Evolutionary conservation across 2,797 vertebrate species (phyloP), one percentile per base, ranked within the genome.

Genomic region (Perodicticus potto): DNA sequence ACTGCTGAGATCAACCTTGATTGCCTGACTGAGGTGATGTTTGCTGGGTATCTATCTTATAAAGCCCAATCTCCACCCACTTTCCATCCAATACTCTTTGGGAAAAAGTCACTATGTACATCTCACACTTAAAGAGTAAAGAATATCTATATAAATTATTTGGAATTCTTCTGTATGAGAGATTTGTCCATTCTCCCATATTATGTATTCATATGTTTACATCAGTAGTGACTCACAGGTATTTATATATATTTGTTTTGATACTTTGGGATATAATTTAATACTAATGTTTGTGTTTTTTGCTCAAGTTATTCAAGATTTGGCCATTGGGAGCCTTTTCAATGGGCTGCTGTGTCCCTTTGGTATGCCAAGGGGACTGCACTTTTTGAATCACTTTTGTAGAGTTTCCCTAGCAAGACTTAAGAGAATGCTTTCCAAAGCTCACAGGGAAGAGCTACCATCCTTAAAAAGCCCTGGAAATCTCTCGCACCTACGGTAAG

Each of bases 191-290:
- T 91, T 37, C 27, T 43, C 34, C 16, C 29, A 32, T 70, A 55
- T 45, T 69, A n/a, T 61, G 37, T 84, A 23, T 86, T 74, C 17
- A 88, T 82, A 90, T 7, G 74, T 76, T 95, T 91, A 6, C 25
- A 57, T 49, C 32, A 70, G 16, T 11, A 73, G 49, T 23, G 23
- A 76, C 27, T 57, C 85, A 32, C 2, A 37, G 69, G 9, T 27
- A 70, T 55, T 86, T 55, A 32, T 1, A 53, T 61, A 12, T 29
- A 81, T 37, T 94, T 63, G 85, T 78, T 67, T 78, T 89, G 20
- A 22, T 53, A 78, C 20, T 63, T 69, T 82, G n/a, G 3, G 0
- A 49, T 92, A 61, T 6, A 89, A 80, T 55, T 17, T 2, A 45
- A 14, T 69, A 34, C 7, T 72, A 53, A 9, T 59, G 40, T 91